phyloP scores from a whole-genome alignment of 2,113 vertebrate species.

The Mus musculus region DNA sequence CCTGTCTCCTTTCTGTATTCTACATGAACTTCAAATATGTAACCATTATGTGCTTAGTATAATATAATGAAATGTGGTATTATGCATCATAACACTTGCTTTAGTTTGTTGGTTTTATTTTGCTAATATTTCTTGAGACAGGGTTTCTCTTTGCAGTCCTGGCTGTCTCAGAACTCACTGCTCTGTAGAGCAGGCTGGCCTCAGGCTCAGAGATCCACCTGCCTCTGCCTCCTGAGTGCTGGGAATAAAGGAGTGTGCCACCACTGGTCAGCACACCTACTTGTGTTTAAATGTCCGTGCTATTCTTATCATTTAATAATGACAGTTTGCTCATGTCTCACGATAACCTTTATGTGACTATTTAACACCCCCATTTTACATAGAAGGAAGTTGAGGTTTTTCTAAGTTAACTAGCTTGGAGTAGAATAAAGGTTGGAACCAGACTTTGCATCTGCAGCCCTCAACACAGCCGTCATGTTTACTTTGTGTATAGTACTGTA shows the following conservation, averaged over 20 bases:
- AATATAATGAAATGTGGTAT: not conserved
- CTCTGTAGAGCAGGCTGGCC: not conserved
- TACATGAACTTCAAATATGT: not conserved
- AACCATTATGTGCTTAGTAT: not conserved
- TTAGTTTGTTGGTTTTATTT: not conserved
- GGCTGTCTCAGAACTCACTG: not conserved
- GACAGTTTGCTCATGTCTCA: not conserved
- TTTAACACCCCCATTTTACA: not conserved
- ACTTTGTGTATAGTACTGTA: not conserved
- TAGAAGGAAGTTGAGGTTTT: not conserved
- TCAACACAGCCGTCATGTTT: rapidly evolving
- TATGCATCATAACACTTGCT: not conserved
- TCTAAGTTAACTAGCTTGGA: not conserved
- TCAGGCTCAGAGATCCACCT: not conserved
- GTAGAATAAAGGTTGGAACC: too few relatives aligned
- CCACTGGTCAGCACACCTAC: not conserved
- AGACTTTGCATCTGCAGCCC: not conserved
- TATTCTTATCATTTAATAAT: not conserved
- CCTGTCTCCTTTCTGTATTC: not conserved
- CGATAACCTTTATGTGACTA: not conserved
- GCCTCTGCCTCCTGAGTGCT: not conserved
- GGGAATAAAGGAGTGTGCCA: not conserved
- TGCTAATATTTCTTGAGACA: not conserved
- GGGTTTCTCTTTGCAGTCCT: not conserved
- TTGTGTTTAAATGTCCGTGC: not conserved